Evolutionary conservation across 1,140 invertebrate species (phyloP), one percentile per base, ranked within the genome.

Genomic region (Drosophila erecta): DNA sequence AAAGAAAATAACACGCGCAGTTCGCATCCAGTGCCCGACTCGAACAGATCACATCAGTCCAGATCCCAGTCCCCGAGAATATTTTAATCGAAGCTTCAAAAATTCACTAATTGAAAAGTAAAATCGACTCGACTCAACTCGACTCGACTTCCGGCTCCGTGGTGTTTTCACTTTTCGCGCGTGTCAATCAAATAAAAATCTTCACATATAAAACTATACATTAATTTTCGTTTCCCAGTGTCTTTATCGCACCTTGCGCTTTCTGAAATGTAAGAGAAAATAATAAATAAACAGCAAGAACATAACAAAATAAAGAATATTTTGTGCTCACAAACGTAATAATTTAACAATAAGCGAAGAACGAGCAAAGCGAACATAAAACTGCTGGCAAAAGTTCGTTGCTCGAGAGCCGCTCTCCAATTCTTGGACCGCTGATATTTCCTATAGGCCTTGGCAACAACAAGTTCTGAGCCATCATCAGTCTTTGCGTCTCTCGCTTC

Each of bases 371-470:
- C 64, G 43, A 47, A 20, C 20, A 24, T 12, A 58, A 59, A 80
- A 66, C 64, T 76, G 58, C 79, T 66, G 65, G 53, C 73, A 75
- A 83, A 83, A 81, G 81, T 86, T 86, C 81, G 85, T 89, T 90
- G 84, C 84, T 80, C 84, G 79, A 71, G 54, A 71, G 53, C 27
- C 64, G 33, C 66, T 70, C 64, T 47, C 24, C 12, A 30, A 20
- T 17, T 49, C 60, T 69, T 55, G 43, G 71, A 49, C 61, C 50
- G 47, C 50, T 47, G 49, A 47, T 33, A 46, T 15, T 67, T 69
- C 64, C 37, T 57, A 69, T 70, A 56, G 41, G 66, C 66, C 64
- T 70, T 81, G 64, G 49, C 69, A 55, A 74, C 76, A 76, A 73
- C 71, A 79, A 83, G 72, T 84, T 85, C 76, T 76, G 56, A 73